Conservation (phyloP, 30 jellyfish, hydroid and myxozoan genomes). For the Pseudorhiza aurosa region DNA sequence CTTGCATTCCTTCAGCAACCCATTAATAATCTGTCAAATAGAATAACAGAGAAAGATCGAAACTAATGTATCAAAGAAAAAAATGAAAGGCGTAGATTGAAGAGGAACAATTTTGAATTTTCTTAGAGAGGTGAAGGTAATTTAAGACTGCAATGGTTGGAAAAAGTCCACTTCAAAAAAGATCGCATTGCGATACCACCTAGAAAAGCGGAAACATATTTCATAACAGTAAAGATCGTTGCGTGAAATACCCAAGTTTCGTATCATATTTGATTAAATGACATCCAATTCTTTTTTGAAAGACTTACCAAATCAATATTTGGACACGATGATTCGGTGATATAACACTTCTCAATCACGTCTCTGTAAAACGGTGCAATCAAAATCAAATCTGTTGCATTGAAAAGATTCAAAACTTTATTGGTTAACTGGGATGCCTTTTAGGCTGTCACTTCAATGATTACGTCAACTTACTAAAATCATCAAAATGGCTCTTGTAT, state of each 20-base stretch:
- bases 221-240: no score
- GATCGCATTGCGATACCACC: no score
- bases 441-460: no score
- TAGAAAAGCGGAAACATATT: no score
- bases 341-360: conserved; percentile 28
- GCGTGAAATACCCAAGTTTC: no score
- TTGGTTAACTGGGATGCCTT: no score
- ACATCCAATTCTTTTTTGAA: no score
- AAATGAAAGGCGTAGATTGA: background rate
- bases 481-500: no score
- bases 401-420: no score
- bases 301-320: conserved; percentile 33
- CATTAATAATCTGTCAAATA: conserved; percentile 59
- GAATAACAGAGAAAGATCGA: background rate
- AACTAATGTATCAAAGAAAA: background rate
- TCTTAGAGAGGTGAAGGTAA: background rate
- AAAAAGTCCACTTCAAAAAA: background rate
- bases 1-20: conserved; percentile 74
- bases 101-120: background rate
- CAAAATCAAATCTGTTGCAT: no score
- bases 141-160: background rate
- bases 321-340: conserved; percentile 44
- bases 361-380: conserved; percentile 49
- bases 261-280: no score
- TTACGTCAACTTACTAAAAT: no score